These are phyloP conservation scores for Pyrgilauda ruficollis DNA, from an alignment of 2,113 vertebrate species.

Conservation along the genomic window DNA sequence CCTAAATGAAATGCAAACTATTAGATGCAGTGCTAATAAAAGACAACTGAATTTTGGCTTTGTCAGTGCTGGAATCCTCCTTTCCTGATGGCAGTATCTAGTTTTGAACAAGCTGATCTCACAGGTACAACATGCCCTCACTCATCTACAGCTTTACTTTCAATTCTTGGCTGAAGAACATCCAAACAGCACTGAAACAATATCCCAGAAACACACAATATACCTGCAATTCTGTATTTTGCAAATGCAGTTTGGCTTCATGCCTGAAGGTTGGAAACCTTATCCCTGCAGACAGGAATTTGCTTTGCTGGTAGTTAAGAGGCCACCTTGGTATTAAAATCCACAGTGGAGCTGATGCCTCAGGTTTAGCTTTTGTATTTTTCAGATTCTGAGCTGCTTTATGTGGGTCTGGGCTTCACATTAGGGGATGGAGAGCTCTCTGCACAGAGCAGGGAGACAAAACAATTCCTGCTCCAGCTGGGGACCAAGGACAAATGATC, in stretches of 20 bases:
- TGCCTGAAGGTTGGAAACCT: neutral
- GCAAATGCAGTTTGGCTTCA: neutral
- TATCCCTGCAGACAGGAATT: neutral
- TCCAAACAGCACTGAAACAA: neutral
- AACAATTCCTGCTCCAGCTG: neutral
- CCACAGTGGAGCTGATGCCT: neutral
- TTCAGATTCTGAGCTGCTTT: neutral
- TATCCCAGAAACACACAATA: neutral
- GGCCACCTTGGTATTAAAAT: neutral
- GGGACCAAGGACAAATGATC: neutral
- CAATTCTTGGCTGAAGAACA: neutral
- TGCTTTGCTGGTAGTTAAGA: neutral
- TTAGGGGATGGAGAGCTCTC: neutral
- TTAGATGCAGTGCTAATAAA: neutral
- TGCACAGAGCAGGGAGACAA: neutral
- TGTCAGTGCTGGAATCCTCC: neutral
- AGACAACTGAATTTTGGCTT: neutral
- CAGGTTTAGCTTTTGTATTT: neutral
- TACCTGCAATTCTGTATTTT: neutral
- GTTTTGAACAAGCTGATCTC: neutral
- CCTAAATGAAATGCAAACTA: neutral
- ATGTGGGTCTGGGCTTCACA: neutral
- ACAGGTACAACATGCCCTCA: neutral
- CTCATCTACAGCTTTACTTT: neutral
- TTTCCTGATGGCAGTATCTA: neutral